Percentiles rank a stretch among this genome's conserved stretches.
These are phyloP conservation scores for Diplazon laetatorius DNA, from an alignment of 2,888 invertebrate species.

Conservation along the genomic window DNA sequence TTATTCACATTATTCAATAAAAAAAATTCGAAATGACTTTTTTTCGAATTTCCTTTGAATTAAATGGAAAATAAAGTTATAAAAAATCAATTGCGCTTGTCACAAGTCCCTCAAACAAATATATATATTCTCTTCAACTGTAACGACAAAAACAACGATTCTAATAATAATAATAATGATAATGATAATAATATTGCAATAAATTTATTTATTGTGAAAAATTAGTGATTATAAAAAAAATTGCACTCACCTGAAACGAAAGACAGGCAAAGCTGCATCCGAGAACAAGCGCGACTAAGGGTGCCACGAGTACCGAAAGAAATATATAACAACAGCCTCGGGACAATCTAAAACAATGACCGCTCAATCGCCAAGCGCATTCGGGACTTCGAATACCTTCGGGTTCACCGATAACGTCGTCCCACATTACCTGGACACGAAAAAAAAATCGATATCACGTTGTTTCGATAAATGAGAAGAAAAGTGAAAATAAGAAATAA, in stretches of 20 bases:
- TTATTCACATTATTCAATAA: too few species aligned
- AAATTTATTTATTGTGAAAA: background rate
- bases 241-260: constrained; percentile 86
- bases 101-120: background rate
- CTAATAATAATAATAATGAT: background rate
- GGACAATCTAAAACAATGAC: constrained; percentile 86
- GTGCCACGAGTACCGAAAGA: constrained; percentile 87
- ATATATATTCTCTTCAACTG: background rate
- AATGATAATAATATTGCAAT: too few species aligned
- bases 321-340: constrained; percentile 88
- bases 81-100: background rate
- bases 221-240: background rate
- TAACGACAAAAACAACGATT: background rate
- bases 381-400: constrained; percentile 88
- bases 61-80: background rate
- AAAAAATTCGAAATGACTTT: too few species aligned
- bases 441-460: constrained; percentile 14
- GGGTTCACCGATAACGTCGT: constrained; percentile 89
- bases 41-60: too few species aligned
- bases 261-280: constrained; percentile 88
- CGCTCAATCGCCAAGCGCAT: constrained; percentile 88
- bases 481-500: background rate
- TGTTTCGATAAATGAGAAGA: too few species aligned
- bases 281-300: constrained; percentile 87
- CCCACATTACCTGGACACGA: constrained; percentile 86